Evolutionary conservation across 2,888 invertebrate genomes (phyloP), one percentile per base, ranked within the genome.

Genomic region (Drosophila diplacantha): DNA sequence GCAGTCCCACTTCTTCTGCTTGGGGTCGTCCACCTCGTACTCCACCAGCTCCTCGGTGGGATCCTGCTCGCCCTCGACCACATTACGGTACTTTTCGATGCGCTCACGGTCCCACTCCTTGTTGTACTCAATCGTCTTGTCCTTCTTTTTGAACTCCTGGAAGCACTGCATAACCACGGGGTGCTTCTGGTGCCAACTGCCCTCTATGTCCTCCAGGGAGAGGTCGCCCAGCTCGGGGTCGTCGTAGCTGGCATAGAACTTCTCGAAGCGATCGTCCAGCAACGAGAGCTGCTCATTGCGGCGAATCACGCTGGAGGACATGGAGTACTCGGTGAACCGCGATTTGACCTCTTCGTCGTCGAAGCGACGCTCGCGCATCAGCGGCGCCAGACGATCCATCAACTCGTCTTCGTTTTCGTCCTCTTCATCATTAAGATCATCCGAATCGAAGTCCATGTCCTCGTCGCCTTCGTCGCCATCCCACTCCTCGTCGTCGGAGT

Each of bases 201-300:
- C 97, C 80, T 96, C 96, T 50, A 97, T 96, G 75, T 97, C 96
- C 63, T 97, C 97, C 75, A 93, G 91, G 81, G 97, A 96, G n/a
- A 97, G 86, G 1, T 96, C 93, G 0, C 97, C 98, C 20, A 97
- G 91, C 87, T 97, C 95, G 8, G 92, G 93, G 74, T 97, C 96
- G 82, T 96, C 95, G 86, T 97, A 98, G 57, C 91, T 92, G 1
- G 93, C 93, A 88, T 92, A 96, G 87, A 94, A 90, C 89, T 93
- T 92, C 88, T 98, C 98, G 89, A 98, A 98, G 74, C 93, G 90
- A 76, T 95, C 93, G 89, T 98, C 98, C 0, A 98, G 88, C 16
- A 96, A 86, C 0, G 93, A 90, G 0, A 98, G 90, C 9, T 96
- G 94, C 53, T 96, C 92, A 88, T 96, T 97, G 54, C 98, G 91